Base-by-base conservation (phyloP, 2,797 vertebrate species). In the Clarias fuscus region DNA sequence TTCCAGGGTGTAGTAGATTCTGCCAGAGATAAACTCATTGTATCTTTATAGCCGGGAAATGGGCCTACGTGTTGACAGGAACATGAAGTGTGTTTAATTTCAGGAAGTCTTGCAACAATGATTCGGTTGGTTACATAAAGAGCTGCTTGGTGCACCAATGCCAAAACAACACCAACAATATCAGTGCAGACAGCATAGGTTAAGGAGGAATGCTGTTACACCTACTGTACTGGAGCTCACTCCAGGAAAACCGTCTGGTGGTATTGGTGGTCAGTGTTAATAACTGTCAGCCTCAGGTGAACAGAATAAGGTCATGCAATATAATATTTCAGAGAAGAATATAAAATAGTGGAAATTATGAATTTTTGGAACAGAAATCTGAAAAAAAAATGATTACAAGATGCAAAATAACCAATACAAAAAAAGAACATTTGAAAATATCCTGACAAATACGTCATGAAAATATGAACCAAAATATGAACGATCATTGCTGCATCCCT, bases 61-160 rank as follows among this genome's bases (percentile, higher is more conserved):
- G 40, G 58, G 85, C n/a, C 68, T 90, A 88, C 85, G 87, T 90
- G 89, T 75, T 86, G 68, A 75, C 24, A 86, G 43, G 56, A 67
- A 67, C 56, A 2, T 72, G 33, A 64, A 71, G 43, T 85, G 53
- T 27, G 62, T 48, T 79, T 85, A 61, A 61, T 87, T 87, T 86
- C 87, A 87, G 89, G 89, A 89, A 88, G 75, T 62, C 24, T n/a
- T 75, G 4, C 24, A 89, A 84, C 85, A 86, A 56, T 81, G 43
- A 61, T 85, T 80, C 18, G 76, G 14, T 82, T 53, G 79, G 70
- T 80, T 85, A 72, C 85, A 43, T 82, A 85, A 86, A 82, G 78
- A 80, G 53, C 13, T 1, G 77, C 48, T 76, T 80, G 67, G 80
- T 43, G 65, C 40, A 85, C 83, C 73, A 75, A 78, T 88, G 62